phyloP scores from a whole-genome alignment of 2,888 invertebrate species.

The Imbricaverruca yamaguchii region DNA sequence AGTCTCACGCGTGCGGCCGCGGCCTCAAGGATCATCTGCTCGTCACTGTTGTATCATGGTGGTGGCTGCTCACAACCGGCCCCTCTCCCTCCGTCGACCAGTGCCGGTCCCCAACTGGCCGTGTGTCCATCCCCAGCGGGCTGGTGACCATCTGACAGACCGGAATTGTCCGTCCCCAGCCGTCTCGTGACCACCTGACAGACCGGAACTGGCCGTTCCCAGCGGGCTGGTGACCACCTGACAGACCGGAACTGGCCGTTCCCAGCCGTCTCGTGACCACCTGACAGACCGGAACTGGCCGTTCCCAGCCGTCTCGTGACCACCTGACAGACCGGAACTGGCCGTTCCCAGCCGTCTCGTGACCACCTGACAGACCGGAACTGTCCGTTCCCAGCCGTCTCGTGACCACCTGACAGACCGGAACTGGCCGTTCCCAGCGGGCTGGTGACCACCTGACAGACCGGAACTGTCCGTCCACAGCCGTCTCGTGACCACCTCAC shows the following conservation, averaged over 20 bases:
- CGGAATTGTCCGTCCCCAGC: neutral
- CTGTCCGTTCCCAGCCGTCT: too few relatives aligned
- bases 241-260: neutral
- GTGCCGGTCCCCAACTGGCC: neutral
- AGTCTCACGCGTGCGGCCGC: too few relatives aligned
- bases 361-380: too few relatives aligned
- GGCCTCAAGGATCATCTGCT: too few relatives aligned
- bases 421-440: constrained; percentile 16
- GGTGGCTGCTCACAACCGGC: neutral
- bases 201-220: neutral
- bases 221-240: neutral
- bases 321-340: neutral
- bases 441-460: constrained; percentile 64
- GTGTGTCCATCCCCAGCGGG: neutral
- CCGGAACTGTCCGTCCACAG: constrained; percentile 51
- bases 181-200: neutral
- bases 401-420: too few relatives aligned
- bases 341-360: neutral
- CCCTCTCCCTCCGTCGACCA: neutral
- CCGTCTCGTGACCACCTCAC: too few relatives aligned
- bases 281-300: neutral
- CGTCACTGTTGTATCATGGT: too few relatives aligned
- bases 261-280: neutral
- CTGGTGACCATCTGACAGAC: neutral
- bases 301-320: too few relatives aligned